Evolutionary conservation across 2,113 vertebrate species (phyloP).

Genomic region (Trogon surrucura): DNA sequence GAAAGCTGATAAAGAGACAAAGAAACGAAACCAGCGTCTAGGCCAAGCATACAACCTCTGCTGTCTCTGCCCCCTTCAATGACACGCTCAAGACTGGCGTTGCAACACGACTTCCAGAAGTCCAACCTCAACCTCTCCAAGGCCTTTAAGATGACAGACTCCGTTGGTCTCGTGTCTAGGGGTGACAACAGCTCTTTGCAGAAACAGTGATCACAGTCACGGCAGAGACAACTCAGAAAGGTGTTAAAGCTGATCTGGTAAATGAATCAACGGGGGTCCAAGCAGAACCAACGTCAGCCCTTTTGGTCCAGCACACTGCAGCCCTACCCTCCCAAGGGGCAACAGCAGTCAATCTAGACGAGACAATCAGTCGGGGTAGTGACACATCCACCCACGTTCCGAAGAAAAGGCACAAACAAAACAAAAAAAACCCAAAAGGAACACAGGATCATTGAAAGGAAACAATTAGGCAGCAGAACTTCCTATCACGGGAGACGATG

Average conservation of each 20-base stretch:
- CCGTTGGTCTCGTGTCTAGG: not conserved
- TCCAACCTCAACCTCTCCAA: not conserved
- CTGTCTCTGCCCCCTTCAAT: not conserved
- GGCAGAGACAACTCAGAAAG: fast-evolving
- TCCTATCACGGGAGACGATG: not conserved
- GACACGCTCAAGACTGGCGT: not conserved
- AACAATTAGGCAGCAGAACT: not conserved
- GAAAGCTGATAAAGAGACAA: not conserved
- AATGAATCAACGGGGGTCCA: not conserved
- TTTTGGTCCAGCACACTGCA: not conserved
- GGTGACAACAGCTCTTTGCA: not conserved
- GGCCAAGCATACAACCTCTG: not conserved
- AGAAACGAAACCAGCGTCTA: fast-evolving
- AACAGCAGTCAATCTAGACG: not conserved
- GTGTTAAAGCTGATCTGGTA: not conserved
- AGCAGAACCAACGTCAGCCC: not conserved
- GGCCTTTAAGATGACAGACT: not conserved
- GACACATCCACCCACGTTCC: not conserved
- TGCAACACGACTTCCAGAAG: not conserved
- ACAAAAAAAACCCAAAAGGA: not conserved
- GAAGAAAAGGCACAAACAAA: not conserved
- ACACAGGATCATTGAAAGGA: not conserved
- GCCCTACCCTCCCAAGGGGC: not conserved
- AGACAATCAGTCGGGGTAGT: not conserved
- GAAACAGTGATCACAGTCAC: not conserved